Base-by-base conservation (phyloP, 2,888 invertebrate species). In the Malthinus seriepunctatus region DNA sequence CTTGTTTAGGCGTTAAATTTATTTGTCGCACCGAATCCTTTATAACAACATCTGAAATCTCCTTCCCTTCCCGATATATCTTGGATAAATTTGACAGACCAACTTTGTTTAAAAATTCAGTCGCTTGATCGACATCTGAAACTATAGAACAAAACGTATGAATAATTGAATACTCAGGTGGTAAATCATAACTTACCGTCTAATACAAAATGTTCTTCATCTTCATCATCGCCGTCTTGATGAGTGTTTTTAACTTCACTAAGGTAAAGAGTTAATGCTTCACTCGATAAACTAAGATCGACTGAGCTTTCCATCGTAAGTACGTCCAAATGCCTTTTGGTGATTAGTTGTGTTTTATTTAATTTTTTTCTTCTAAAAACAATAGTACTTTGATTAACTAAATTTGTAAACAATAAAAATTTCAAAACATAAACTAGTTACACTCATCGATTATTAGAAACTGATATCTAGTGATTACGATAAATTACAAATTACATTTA, bases 91-190 rank as follows among this genome's bases (percentile, higher is more conserved):
- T 86, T 0, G 85, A 85, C 68, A 90, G 82, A 1, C 91, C 91
- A 0, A 89, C 90, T 32, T 88, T 84, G 60, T 86, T 85, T 47
- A 91, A 80, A 87, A 90, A 91, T 76, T 88, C 89, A 8, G 88
- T 85, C 71, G 91, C 91, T 71, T 87, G 84, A 76, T 90, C 89
- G 64, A 88, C 90, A 78, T 90, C 90, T 89, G 15, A n/a, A 15
- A 33, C 23, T 35, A 4, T 10, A n/a, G 9, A 14, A 35, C 31
- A 32, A 9, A 12, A 12, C 6, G 7, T 0, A 32, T 31, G 5
- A 10, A 49, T 35, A 35, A 37, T 47, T 8, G 35, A 35, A 15
- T 8, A 6, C n/a, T 15, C 1, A 34, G 35, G 1, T 49, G 5
- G 12, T 11, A 44, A 34, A 33, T 34, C 32, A 23, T 5, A 5